These are phyloP conservation scores for Nycticryphes semicollaris DNA, from an alignment of 2,113 vertebrate genomes.

Conservation along the genomic window DNA sequence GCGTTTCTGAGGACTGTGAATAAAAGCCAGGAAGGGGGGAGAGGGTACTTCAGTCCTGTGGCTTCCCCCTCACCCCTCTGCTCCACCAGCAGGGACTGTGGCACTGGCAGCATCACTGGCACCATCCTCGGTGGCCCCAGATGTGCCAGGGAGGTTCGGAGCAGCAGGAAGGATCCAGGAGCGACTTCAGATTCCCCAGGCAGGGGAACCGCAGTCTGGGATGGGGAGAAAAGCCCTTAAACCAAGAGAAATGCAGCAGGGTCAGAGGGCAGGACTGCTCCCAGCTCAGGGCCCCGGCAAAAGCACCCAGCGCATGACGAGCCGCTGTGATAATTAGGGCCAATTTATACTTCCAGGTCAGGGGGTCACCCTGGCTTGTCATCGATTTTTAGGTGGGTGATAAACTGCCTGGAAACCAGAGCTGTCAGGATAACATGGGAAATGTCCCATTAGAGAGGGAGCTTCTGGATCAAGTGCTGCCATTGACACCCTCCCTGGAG, in stretches of 20 bases:
- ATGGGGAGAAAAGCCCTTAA: slow-evolving; percentile 28
- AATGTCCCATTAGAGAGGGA: slow-evolving; percentile 17
- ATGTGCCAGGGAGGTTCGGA: not conserved
- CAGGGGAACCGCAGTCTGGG: not conserved
- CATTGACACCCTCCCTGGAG: accelerated
- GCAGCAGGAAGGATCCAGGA: accelerated
- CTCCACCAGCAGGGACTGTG: not conserved
- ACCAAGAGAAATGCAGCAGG: slow-evolving; percentile 24
- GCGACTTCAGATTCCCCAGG: accelerated
- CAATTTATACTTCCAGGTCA: slow-evolving; percentile 67
- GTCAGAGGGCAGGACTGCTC: slow-evolving; percentile 46
- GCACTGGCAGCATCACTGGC: not conserved
- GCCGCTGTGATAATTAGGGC: slow-evolving; percentile 53
- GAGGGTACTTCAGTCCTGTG: not conserved
- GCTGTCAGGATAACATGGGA: slow-evolving; percentile 11
- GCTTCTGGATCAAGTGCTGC: not conserved
- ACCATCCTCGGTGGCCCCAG: not conserved
- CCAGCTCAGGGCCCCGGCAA: not conserved
- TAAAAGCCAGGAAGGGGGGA: not conserved
- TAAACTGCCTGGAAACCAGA: slow-evolving; percentile 53
- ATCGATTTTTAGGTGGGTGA: slow-evolving; percentile 64
- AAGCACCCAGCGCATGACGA: slow-evolving; percentile 21
- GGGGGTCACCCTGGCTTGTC: slow-evolving; percentile 54
- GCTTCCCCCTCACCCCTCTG: accelerated
- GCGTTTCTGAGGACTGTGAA: not conserved